Base-by-base conservation (phyloP, 1,140 invertebrate genomes). In the Agrilus planipennis region DNA sequence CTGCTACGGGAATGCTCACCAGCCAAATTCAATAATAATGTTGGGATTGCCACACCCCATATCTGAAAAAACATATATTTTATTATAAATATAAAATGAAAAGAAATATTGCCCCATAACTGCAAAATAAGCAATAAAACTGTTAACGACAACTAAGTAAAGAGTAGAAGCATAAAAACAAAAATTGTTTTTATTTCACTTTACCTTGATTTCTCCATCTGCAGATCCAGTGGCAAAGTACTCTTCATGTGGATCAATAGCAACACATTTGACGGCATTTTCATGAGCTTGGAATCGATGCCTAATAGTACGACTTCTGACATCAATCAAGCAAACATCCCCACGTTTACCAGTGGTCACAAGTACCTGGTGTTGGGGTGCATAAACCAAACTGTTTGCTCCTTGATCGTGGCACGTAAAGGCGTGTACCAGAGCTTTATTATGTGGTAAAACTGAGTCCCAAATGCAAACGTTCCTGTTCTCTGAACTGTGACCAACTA, bases 181-280 rank as follows among this genome's bases (percentile, higher is more conserved):
- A n/a, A n/a, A n/a, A n/a, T n/a, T n/a, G n/a, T n/a, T n/a, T n/a
- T n/a, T 34, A 34, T 18, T 15, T 12, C 14, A 22, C 7, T n/a
- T 44, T 63, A 95, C 93, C 79, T 98, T 98, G 47, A 99, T 94
- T 67, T 98, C 92, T 16, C 95, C 95, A 65, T 99, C 94, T n/a
- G 90, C 88, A 25, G 93, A 89, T 22, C 94, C 95, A 39, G 93
- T 93, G 6, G 91, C 90, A 64, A 97, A 96, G 63, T 88, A 89
- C 65, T 98, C 92, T 68, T 98, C 91, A 37, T 83, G 78, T 0
- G 89, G 87, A 70, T 98, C 91, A 9, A 97, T 71, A 21, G 90
- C 84, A 45, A 99, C 72, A 62, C 91, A 94, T 67, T 95, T 95
- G 34, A 99, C 84, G 38, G 90, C 79, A 28, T 81, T 84, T 53